Base-by-base conservation (phyloP, 1,140 invertebrate genomes). In the Thaumatotibia leucotreta region DNA sequence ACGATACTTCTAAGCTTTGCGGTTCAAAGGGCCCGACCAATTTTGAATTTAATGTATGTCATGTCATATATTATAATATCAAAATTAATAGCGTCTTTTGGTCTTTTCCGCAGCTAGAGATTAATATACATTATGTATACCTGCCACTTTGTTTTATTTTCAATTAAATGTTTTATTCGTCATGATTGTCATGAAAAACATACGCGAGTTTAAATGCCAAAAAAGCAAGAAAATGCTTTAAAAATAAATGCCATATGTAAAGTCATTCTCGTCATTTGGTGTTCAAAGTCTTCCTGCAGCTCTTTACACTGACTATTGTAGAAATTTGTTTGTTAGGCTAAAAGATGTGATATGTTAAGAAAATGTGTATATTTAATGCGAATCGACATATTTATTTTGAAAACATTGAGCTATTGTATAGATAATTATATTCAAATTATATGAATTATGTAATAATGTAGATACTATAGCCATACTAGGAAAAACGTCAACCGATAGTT, bases 231-330 rank as follows among this genome's bases (percentile, higher is more conserved):
- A 50, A 20, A 49, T 11, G 49, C 8, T 24, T 10, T 24, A 9
- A 54, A 27, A 14, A 2, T 27, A 1, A 14, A 31, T 8, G 24
- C 27, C 23, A n/a, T 45, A 6, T 52, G 22, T 62, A 61, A 74
- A 69, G 67, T 73, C 65, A 65, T 67, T 74, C 70, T 63, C 68
- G 45, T 66, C 23, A 45, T 63, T 75, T 75, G 79, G 82, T 68
- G 88, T 88, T 82, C 68, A 80, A 90, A 79, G 88, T 90, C 88
- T 90, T 90, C 88, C 88, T 88, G 85, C 88, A 90, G 88, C 88
- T 90, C 88, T 90, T 77, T 90, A 90, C 88, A 88, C 86, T 90
- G 88, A 88, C 84, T 88, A 84, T 75, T 81, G 80, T 87, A 86
- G 84, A 82, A 80, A 74, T 80, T 81, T 85, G 83, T 84, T 79